phyloP scores from a whole-genome alignment of 2,888 invertebrate genomes.

The Agriopis marginaria region DNA sequence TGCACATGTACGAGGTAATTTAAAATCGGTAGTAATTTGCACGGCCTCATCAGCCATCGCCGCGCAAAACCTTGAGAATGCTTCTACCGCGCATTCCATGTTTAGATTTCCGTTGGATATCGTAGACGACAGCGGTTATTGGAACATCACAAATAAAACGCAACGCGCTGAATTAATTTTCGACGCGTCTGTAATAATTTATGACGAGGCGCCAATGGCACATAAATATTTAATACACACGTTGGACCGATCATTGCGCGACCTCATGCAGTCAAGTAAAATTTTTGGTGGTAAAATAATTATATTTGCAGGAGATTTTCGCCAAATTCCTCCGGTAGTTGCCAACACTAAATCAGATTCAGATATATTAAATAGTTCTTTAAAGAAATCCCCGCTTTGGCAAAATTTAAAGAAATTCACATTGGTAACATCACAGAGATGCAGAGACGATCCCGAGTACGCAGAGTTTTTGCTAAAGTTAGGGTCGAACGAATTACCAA shows the following conservation, averaged over 20 bases:
- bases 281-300: slow-evolving; percentile 27
- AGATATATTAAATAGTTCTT: slow-evolving; percentile 5
- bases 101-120: not conserved
- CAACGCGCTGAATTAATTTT: not conserved
- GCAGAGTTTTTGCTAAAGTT: slow-evolving; percentile 18
- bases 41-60: slow-evolving; percentile 1
- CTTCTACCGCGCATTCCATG: not conserved
- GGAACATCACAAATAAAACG: not conserved
- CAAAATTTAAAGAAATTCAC: slow-evolving; percentile 8
- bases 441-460: slow-evolving; percentile 8
- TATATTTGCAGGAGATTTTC: slow-evolving; percentile 29
- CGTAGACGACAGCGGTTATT: not conserved
- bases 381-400: slow-evolving; percentile 20
- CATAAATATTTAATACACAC: not conserved
- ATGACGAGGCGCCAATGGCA: slow-evolving; percentile 9
- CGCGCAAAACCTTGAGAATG: not conserved
- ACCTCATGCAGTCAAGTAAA: slow-evolving; percentile 11
- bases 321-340: slow-evolving; percentile 23
- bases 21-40: not conserved
- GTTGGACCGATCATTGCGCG: slow-evolving; percentile 13
- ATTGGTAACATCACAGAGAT: slow-evolving; percentile 14
- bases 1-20: not conserved
- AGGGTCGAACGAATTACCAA: not conserved
- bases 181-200: not conserved
- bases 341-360: slow-evolving; percentile 6